Evolutionary conservation across 35 echinoderm and acorn worm genomes (phyloP).

Genomic region (Amphiura filiformis): DNA sequence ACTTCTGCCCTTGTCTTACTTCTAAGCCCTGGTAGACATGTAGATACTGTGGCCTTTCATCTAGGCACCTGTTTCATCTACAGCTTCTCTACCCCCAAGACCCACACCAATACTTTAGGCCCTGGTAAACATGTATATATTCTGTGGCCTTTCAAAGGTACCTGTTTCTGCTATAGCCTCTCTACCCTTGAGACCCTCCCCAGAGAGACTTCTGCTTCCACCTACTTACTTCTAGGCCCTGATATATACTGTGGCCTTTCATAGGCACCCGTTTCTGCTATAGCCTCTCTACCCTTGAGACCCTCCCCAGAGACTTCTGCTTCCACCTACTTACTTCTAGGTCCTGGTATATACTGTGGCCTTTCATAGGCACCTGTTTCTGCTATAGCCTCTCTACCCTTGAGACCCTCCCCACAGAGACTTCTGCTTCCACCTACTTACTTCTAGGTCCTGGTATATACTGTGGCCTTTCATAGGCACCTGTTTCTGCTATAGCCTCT

Average conservation of each 20-base stretch:
- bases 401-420: not conserved
- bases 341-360: too few relatives aligned
- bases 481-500: conserved; percentile 78
- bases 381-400: not conserved
- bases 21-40: too few relatives aligned
- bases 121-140: not conserved
- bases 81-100: too few relatives aligned
- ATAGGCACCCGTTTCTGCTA: too few relatives aligned
- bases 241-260: too few relatives aligned
- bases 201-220: not conserved
- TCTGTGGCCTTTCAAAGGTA: not conserved
- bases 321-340: too few relatives aligned
- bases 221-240: too few relatives aligned
- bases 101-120: too few relatives aligned
- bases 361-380: too few relatives aligned
- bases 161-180: not conserved
- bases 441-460: conserved; percentile 80
- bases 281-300: not conserved
- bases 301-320: not conserved
- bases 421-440: conserved; percentile 46
- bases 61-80: too few relatives aligned
- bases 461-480: conserved; percentile 81
- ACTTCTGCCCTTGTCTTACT: too few relatives aligned
- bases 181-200: not conserved
- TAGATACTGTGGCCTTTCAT: too few relatives aligned